Evolutionary conservation across 1,140 invertebrate genomes (phyloP).

Genomic region (Leptinotarsa texana): DNA sequence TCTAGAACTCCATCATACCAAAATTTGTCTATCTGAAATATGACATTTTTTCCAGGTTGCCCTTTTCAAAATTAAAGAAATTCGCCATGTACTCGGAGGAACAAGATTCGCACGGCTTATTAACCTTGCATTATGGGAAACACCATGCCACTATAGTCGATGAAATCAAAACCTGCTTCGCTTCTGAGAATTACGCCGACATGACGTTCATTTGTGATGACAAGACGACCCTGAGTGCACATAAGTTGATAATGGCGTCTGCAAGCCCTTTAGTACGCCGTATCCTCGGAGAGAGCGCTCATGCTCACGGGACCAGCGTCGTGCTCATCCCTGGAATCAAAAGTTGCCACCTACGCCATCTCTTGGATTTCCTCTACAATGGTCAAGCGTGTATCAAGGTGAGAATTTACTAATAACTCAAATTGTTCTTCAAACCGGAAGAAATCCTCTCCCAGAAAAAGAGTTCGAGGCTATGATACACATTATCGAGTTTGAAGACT

Average conservation of each 20-base stretch:
- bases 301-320: constrained; percentile 70
- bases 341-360: constrained; percentile 73
- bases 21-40: background rate
- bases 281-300: constrained; percentile 73
- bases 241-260: constrained; percentile 80
- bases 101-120: constrained; percentile 59
- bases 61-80: constrained; percentile 39
- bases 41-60: constrained; percentile 38
- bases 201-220: constrained; percentile 81
- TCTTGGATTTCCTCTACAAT: constrained; percentile 81
- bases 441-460: too few species aligned
- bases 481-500: too few species aligned
- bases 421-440: too few species aligned
- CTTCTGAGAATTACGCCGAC: constrained; percentile 79
- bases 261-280: constrained; percentile 79
- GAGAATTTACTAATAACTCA: constrained; percentile 25
- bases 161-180: constrained; percentile 82
- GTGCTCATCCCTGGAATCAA: constrained; percentile 81
- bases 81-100: constrained; percentile 56
- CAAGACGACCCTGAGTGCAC: constrained; percentile 71
- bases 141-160: constrained; percentile 85
- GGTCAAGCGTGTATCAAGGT: constrained; percentile 82
- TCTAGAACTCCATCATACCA: too few species aligned
- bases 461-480: too few species aligned
- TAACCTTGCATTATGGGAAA: constrained; percentile 87